A percentile compares a stretch with the other conserved stretches of the same genome.
Evolutionary conservation across 2,113 vertebrate species (phyloP).

Genomic region (Cepphus grylle): DNA sequence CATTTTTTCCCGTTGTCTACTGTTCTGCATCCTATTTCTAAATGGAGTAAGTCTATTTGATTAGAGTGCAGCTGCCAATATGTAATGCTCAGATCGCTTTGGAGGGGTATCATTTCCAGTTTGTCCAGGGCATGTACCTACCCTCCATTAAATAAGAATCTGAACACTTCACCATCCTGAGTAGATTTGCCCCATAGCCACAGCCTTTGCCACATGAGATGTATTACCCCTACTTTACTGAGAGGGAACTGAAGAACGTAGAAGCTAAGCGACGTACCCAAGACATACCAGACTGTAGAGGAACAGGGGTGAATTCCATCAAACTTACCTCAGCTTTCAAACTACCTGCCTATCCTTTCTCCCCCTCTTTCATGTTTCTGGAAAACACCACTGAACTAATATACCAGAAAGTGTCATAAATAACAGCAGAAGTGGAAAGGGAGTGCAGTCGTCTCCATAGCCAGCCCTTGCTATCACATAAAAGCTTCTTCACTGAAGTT

Average conservation of each 20-base stretch:
- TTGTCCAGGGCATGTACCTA: rapidly evolving
- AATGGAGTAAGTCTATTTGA: background rate
- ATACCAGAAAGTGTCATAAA: background rate
- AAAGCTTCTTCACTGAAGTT: background rate
- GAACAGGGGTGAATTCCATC: background rate
- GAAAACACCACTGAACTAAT: background rate
- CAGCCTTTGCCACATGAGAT: rapidly evolving
- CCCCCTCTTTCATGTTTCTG: background rate
- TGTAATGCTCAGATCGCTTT: background rate
- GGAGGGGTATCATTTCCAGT: background rate
- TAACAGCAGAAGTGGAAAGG: background rate
- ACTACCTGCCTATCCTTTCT: background rate
- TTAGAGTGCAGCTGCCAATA: background rate
- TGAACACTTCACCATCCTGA: background rate
- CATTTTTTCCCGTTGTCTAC: background rate
- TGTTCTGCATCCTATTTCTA: background rate
- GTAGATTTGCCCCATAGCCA: background rate
- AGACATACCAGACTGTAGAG: background rate
- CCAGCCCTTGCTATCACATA: background rate
- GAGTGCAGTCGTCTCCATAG: background rate
- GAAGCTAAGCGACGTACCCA: background rate
- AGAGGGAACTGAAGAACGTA: background rate
- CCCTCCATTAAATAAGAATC: background rate
- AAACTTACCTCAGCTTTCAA: background rate
- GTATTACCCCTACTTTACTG: background rate